phyloP scores from a whole-genome alignment of 2,888 invertebrate genomes.

The Pterostichus niger region DNA sequence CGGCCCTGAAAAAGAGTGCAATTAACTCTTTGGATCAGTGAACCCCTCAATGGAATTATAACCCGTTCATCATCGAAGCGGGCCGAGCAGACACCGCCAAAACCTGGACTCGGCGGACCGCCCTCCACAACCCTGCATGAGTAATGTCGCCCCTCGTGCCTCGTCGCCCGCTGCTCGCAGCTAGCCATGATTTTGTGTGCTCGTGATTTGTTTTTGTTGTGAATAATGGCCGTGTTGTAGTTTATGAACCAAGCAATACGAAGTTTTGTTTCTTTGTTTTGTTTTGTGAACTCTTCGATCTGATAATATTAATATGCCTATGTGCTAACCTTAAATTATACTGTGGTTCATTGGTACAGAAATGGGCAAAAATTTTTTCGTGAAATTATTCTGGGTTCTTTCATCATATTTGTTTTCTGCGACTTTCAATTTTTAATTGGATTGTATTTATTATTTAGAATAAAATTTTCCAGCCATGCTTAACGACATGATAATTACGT shows the following conservation, averaged over 20 bases:
- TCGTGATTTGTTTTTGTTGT: constrained; percentile 1
- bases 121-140: constrained; percentile 8
- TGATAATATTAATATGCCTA: constrained; percentile 11
- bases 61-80: constrained; percentile 9
- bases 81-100: not conserved
- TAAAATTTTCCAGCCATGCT: too few relatives aligned
- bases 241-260: not conserved
- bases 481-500: too few relatives aligned
- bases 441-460: too few relatives aligned
- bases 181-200: not conserved
- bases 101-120: not conserved
- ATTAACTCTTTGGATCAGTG: constrained; percentile 8
- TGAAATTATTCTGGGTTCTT: too few relatives aligned
- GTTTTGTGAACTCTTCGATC: not conserved
- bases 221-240: not conserved
- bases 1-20: constrained; percentile 6
- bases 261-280: not conserved
- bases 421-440: too few relatives aligned
- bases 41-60: constrained; percentile 7
- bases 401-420: too few relatives aligned
- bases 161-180: too few relatives aligned
- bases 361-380: too few relatives aligned
- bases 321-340: constrained; percentile 1
- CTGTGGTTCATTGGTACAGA: too few relatives aligned
- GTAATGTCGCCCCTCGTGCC: not conserved